phyloP scores from a whole-genome alignment of 2,797 vertebrate genomes.

The Enteromius paludinosus region DNA sequence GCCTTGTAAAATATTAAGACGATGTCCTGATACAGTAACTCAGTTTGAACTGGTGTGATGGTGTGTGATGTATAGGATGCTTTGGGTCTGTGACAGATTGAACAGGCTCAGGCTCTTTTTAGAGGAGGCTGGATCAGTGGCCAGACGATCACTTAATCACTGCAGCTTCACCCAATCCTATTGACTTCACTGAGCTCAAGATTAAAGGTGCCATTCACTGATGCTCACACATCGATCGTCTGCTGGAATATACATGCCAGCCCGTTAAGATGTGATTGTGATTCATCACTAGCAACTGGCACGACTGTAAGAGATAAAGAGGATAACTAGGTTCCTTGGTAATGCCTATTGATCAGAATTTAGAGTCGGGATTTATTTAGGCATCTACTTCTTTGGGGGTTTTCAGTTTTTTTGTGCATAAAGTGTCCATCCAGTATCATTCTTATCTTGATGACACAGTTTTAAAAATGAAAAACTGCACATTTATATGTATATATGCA shows the following conservation, averaged over 20 bases:
- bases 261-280: conserved; percentile 16
- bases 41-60: conserved; percentile 17
- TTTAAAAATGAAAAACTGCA: neutral
- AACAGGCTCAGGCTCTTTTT: conserved; percentile 21
- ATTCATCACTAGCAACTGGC: neutral
- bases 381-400: neutral
- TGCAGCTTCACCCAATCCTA: conserved; percentile 39
- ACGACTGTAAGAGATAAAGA: conserved; percentile 14
- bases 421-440: neutral
- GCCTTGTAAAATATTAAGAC: neutral
- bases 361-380: neutral
- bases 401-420: neutral
- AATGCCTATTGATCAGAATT: neutral
- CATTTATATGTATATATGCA: too few relatives aligned
- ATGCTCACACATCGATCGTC: conserved; percentile 44
- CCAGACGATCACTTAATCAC: conserved; percentile 54
- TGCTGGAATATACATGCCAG: neutral
- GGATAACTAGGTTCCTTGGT: neutral
- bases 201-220: conserved; percentile 53
- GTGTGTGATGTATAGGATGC: conserved; percentile 18
- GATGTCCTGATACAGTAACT: neutral
- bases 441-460: neutral
- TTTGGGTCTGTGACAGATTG: conserved; percentile 38
- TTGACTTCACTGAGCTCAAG: conserved; percentile 41
- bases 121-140: conserved; percentile 37